Conservation (phyloP, 2,113 vertebrate genomes). For the Sinocyclocheilus maitianheensis region DNA sequence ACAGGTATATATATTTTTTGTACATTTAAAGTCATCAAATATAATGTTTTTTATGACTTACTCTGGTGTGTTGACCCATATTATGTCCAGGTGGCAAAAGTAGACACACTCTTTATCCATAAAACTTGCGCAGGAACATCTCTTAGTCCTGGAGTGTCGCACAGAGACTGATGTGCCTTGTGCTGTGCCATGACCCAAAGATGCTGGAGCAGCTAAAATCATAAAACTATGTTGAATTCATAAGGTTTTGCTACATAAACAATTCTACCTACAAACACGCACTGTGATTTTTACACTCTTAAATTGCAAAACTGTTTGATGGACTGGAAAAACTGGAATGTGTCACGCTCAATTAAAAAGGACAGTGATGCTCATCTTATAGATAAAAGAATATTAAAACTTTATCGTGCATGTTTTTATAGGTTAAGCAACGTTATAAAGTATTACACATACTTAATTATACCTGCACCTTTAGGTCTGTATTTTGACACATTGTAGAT, state of each 20-base stretch:
- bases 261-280: not conserved
- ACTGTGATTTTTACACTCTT: not conserved
- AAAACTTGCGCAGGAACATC: slow-evolving; percentile 92
- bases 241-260: not conserved
- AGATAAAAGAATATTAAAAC: not conserved
- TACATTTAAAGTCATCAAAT: not conserved
- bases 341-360: not conserved
- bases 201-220: slow-evolving; percentile 59
- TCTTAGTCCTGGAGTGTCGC: slow-evolving; percentile 79
- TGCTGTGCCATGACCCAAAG: slow-evolving; percentile 19
- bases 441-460: not conserved
- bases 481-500: not conserved
- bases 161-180: slow-evolving; percentile 51
- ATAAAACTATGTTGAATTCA: not conserved
- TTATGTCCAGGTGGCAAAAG: slow-evolving; percentile 98
- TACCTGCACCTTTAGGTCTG: not conserved
- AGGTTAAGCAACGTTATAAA: not conserved
- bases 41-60: slow-evolving; percentile 68
- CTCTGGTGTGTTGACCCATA: slow-evolving; percentile 99
- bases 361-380: not conserved
- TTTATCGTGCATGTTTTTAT: not conserved
- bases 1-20: not conserved
- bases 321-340: not conserved
- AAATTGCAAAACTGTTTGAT: not conserved
- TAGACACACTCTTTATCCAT: slow-evolving; percentile 96